Evolutionary conservation across 2,797 vertebrate species (phyloP).

Genomic region (Todus mexicanus): DNA sequence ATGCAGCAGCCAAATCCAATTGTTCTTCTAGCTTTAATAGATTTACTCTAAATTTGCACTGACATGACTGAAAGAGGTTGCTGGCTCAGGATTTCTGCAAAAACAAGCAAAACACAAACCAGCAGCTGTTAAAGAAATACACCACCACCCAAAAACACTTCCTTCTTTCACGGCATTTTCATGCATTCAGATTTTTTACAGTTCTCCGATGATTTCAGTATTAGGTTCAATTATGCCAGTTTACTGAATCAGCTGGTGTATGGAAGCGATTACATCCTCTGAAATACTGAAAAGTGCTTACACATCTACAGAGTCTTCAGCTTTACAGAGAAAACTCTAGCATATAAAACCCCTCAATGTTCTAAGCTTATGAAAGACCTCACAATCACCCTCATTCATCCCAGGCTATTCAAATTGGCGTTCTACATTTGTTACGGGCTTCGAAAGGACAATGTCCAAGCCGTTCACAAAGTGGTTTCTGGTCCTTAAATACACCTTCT

Average conservation of each 20-base stretch:
- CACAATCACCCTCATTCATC: background rate
- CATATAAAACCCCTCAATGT: background rate
- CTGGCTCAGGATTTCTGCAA: conserved; percentile 28
- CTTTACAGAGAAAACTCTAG: background rate
- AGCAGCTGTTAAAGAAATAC: conserved; percentile 11
- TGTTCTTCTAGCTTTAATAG: background rate
- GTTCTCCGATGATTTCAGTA: background rate
- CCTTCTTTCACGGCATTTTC: background rate
- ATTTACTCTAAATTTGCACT: conserved; percentile 26
- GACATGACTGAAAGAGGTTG: conserved; percentile 24
- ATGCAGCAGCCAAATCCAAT: background rate
- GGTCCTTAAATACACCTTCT: background rate
- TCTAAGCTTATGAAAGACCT: background rate
- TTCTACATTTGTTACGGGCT: background rate
- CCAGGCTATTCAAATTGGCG: background rate
- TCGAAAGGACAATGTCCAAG: background rate
- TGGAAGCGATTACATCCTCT: background rate
- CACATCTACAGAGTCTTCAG: background rate
- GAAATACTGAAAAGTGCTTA: background rate
- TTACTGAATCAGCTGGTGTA: background rate
- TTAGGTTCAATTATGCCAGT: background rate
- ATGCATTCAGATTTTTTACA: background rate
- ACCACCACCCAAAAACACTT: background rate
- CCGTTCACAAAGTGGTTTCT: background rate
- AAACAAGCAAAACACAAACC: conserved; percentile 15